These are phyloP conservation scores for Lucifuga dentata DNA, from an alignment of 2,113 vertebrate species.

Conservation along the genomic window DNA sequence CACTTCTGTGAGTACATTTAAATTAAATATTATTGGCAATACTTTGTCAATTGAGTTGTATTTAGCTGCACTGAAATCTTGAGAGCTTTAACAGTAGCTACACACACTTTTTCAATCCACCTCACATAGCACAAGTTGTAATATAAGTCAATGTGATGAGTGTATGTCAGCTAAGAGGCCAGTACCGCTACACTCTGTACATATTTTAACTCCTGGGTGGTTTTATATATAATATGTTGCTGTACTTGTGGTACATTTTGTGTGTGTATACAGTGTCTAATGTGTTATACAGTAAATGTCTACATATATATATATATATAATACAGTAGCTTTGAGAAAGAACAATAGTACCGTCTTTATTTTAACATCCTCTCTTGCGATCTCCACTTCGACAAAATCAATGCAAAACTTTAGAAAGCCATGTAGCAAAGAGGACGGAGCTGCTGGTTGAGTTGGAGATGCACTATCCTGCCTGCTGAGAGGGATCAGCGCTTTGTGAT, in stretches of 20 bases:
- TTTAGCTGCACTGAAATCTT: conserved; percentile 60
- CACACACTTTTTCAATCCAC: conserved; percentile 48
- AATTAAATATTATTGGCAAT: conserved; percentile 51
- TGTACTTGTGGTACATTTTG: conserved; percentile 24
- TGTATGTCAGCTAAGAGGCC: conserved; percentile 33
- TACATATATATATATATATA: conserved; percentile 41
- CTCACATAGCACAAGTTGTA: conserved; percentile 54
- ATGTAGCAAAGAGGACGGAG: conserved; percentile 45
- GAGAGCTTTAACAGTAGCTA: conserved; percentile 57
- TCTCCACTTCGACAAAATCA: conserved; percentile 51
- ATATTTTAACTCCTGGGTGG: conserved; percentile 46
- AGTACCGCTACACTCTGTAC: conserved; percentile 38
- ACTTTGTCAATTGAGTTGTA: conserved; percentile 36
- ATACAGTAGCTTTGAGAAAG: conserved; percentile 59
- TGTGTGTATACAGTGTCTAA: conserved; percentile 50
- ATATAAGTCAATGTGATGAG: conserved; percentile 49
- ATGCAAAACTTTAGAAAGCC: conserved; percentile 18
- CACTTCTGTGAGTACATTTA: conserved; percentile 57
- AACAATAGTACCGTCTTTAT: conserved; percentile 57
- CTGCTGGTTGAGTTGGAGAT: conserved; percentile 67
- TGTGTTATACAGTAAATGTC: conserved; percentile 65
- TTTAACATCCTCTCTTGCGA: conserved; percentile 34
- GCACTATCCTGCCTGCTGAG: conserved; percentile 52
- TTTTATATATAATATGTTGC: conserved; percentile 31
- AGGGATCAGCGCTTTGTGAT: conserved; percentile 45